Base-by-base conservation (phyloP, 2,888 invertebrate species). In the Leptarthrus brevirostris region DNA sequence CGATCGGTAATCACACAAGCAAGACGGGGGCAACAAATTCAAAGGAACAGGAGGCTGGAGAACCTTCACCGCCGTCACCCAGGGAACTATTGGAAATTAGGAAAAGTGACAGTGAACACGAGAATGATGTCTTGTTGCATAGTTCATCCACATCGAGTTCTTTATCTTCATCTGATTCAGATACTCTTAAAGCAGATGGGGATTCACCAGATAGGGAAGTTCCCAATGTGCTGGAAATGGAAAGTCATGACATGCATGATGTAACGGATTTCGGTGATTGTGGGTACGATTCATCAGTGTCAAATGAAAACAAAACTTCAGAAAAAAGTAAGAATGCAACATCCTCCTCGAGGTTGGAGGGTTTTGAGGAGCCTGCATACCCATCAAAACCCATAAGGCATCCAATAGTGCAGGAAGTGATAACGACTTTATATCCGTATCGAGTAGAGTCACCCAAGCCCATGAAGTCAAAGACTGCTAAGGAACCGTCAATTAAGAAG, bases 361-460 rank as follows among this genome's bases (percentile, higher is more conserved):
- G 47, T 14, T 64, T 64, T 24, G 64, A 64, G n/a, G 44, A 44
- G 5, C 14, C 24, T 14, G 18, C 24, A 1, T 16, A 3, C 10
- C 18, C 16, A 14, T 12, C 30, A 12, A 52, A 47, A 10, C 76
- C 76, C n/a, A 53, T 71, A 5, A 74, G 71, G 34, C 66, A 66
- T 64, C 64, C 73, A 1, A 74, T 74, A 10, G 66, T 76, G 6
- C 71, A 74, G 18, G 76, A 76, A 64, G 56, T 74, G 3, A 71
- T 74, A 16, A 56, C 74, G n/a, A 73, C 40, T 2, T 64, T 70
- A 5, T 73, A 73, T 14, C 36, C 76, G 2, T 77, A 77, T 72
- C 74, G 77, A 3, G 78, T 78, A 16, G 78, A 79, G 12, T 78
- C 78, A 22, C 78, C 78, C 3, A 75, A 77, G 26, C 76, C 76